phyloP scores from a whole-genome alignment of 2,113 vertebrate genomes.

The Cairina moschata region DNA sequence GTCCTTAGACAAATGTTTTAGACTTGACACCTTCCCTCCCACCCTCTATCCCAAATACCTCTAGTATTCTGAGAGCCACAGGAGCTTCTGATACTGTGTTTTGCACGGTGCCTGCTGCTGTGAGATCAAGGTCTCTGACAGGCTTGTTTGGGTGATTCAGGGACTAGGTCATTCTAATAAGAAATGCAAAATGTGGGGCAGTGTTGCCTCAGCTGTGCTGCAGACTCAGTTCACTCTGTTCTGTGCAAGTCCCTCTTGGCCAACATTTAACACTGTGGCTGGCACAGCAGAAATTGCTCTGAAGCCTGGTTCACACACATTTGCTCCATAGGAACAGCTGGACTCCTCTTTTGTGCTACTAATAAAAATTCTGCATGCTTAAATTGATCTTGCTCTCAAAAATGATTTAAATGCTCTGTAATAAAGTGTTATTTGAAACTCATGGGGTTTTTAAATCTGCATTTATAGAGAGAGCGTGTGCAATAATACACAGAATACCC shows the following conservation, averaged over 20 bases:
- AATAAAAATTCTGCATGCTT: conserved; percentile 59
- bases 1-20: background rate
- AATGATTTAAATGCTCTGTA: conserved; percentile 72
- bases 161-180: conserved; percentile 39
- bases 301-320: conserved; percentile 23
- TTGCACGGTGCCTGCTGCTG: background rate
- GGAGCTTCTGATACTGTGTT: background rate
- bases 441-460: conserved; percentile 33
- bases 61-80: background rate
- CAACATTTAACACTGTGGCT: conserved; percentile 29
- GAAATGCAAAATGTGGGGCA: conserved; percentile 19
- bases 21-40: background rate
- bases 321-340: conserved; percentile 33
- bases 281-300: conserved; percentile 43
- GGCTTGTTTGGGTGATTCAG: conserved; percentile 12
- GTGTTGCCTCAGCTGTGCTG: conserved; percentile 56
- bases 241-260: conserved; percentile 33
- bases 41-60: background rate
- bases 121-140: background rate
- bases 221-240: background rate
- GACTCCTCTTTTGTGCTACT: conserved; percentile 48
- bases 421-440: conserved; percentile 72
- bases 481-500: conserved; percentile 57
- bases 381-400: conserved; percentile 49
- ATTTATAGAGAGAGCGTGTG: conserved; percentile 60